These are phyloP conservation scores for Drosophila parvula DNA, from an alignment of 1,140 invertebrate species.

Conservation along the genomic window DNA sequence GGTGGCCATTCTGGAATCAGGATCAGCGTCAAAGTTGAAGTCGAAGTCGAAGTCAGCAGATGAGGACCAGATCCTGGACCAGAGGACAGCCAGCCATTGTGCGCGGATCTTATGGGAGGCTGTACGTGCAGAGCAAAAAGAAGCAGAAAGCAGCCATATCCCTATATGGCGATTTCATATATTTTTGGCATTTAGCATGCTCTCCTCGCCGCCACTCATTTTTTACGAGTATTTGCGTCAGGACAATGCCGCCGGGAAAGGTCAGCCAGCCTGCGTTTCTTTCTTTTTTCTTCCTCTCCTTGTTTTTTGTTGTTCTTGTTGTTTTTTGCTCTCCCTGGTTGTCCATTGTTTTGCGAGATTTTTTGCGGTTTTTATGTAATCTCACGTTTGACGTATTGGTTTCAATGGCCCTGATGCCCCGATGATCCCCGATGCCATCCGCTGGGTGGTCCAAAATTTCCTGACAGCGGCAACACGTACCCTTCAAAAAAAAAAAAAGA, in stretches of 20 bases:
- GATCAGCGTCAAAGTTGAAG: conserved; percentile 7
- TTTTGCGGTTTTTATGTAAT: conserved; percentile 80
- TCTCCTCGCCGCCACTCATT: conserved; percentile 59
- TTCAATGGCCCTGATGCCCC: conserved; percentile 50
- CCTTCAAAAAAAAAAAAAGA: background rate
- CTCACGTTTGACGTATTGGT: conserved; percentile 79
- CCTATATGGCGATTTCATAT: conserved; percentile 59
- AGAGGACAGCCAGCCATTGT: conserved; percentile 26
- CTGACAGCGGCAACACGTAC: conserved; percentile 63
- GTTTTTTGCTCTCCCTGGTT: background rate
- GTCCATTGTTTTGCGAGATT: conserved; percentile 62
- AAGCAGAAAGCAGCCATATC: conserved; percentile 36
- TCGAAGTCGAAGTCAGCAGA: conserved; percentile 13
- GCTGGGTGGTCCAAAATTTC: conserved; percentile 58
- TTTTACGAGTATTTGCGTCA: conserved; percentile 74
- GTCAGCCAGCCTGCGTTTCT: conserved; percentile 43
- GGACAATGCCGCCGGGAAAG: conserved; percentile 64
- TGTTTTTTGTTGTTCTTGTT: background rate
- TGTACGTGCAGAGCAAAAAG: conserved; percentile 41
- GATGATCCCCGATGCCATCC: conserved; percentile 29
- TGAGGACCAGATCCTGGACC: conserved; percentile 33
- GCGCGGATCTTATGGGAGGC: conserved; percentile 31
- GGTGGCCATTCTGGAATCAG: conserved; percentile 42
- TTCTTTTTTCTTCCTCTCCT: background rate
- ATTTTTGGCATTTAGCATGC: conserved; percentile 57